Evolutionary conservation across 2,113 vertebrate genomes (phyloP), one percentile per base, ranked within the genome.

Genomic region (Poeciliopsis retropinna): DNA sequence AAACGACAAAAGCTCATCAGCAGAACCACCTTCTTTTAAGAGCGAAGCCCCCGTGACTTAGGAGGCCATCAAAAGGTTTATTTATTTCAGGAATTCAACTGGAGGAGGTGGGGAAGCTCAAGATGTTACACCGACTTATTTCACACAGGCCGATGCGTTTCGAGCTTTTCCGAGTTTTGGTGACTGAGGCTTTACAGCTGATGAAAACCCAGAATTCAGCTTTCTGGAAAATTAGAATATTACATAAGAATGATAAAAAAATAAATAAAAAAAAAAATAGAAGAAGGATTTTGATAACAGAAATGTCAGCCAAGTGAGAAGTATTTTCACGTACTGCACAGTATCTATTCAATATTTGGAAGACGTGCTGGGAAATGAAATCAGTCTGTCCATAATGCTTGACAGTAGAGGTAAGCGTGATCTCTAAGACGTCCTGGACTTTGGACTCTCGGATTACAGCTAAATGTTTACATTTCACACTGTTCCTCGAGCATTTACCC

Each of bases 1-100:
- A 57, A 44, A 57, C 30, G 44, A 81, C 10, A 57, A 51, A 83
- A 82, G 72, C 86, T 86, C 67, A 79, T 80, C 70, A 82, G 64
- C 51, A 70, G 80, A 64, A 32, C 67, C 31, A 31, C 39, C 54
- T 60, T 83, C 19, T 70, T 62, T n/a, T 54, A 15, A 5, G 22
- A 25, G 47, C 0, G 17, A 9, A 54, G 51, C 51, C 10, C 9
- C 9, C 51, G 3, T 57, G 25, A 57, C 25, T 57, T 3, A 25
- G 19, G 19, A 57, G 6, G 2, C 44, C 17, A 19, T 47, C 44
- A 19, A 19, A 47, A 47, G 17, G 14, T 47, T 1, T 4, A 19
- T 47, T 47, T 47, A 47, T 47, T 47, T 47, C 44, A n/a, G 22
- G 2, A 57, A 25, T 57, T 25, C 51, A 22, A 10, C 22, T 57